Conservation (phyloP, 1,140 invertebrate genomes). For the Aricia agestis region DNA sequence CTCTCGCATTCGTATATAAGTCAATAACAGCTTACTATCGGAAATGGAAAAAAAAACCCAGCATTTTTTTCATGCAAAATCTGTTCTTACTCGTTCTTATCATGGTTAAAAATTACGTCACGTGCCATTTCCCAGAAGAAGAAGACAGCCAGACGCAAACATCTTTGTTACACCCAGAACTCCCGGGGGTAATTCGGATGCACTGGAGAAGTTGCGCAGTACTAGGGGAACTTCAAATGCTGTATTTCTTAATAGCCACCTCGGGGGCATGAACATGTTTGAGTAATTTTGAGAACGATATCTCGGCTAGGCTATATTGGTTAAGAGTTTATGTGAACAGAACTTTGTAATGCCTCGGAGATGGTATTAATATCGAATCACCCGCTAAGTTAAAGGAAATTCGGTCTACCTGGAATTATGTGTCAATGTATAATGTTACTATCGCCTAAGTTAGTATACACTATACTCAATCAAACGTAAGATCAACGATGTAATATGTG, state of each 20-base stretch:
- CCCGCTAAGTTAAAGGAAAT: conserved; percentile 7
- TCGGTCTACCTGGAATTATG: not conserved
- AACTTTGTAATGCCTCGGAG: conserved; percentile 3
- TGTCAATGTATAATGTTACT: not conserved
- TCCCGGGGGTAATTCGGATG: conserved; percentile 56
- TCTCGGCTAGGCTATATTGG: conserved; percentile 21
- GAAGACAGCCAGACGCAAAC: conserved; percentile 13
- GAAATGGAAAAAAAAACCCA: too few species aligned
- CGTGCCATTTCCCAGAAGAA: conserved; percentile 22
- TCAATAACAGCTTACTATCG: too few species aligned
- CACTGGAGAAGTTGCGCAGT: conserved; percentile 55
- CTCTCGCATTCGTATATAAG: too few species aligned
- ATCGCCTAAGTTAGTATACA: too few species aligned
- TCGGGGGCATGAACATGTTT: conserved; percentile 40
- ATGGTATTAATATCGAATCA: conserved; percentile 18
- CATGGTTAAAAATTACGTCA: not conserved
- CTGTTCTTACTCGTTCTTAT: not conserved
- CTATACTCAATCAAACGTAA: too few species aligned
- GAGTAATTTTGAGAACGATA: conserved; percentile 37
- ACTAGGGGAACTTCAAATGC: conserved; percentile 43
- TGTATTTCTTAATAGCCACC: conserved; percentile 51
- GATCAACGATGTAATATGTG: too few species aligned
- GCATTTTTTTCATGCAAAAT: too few species aligned
- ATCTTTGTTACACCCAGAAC: conserved; percentile 25
- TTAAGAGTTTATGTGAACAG: conserved; percentile 4